Evolutionary conservation across 2,797 vertebrate species (phyloP).

Genomic region (Podarcis siculus): DNA sequence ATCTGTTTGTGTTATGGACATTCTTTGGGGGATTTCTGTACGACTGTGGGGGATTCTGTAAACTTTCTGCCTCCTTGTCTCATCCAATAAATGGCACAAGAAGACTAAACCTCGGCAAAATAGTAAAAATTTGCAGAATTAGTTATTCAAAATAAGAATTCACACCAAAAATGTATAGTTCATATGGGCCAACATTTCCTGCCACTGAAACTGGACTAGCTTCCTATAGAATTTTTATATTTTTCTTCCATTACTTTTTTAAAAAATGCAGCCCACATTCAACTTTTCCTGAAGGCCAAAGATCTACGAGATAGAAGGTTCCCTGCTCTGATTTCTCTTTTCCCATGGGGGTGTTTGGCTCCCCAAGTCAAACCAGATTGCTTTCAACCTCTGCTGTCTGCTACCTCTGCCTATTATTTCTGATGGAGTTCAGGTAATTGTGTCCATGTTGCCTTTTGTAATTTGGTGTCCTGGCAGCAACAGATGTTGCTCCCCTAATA

Average conservation of each 20-base stretch:
- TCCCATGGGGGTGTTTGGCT: background rate
- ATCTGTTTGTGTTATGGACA: too few species aligned
- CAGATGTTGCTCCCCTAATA: background rate
- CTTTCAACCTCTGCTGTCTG: background rate
- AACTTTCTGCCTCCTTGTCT: background rate
- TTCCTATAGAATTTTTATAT: background rate
- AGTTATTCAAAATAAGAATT: background rate
- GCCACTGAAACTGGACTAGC: background rate
- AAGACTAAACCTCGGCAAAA: background rate
- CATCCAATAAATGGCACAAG: background rate
- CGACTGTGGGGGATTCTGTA: too few species aligned
- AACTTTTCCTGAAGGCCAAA: background rate
- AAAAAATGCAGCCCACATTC: background rate
- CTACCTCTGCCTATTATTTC: background rate
- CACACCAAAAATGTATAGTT: background rate
- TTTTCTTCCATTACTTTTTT: background rate
- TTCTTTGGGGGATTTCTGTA: too few species aligned
- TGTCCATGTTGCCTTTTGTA: background rate
- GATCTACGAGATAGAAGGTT: too few species aligned
- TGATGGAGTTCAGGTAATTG: background rate
- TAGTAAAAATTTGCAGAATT: too few species aligned
- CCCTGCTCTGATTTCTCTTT: background rate
- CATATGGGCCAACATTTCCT: background rate
- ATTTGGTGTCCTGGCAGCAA: background rate
- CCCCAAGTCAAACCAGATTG: background rate